Evolutionary conservation across 1,140 invertebrate species (phyloP).

Genomic region (Heliothis subflexa): DNA sequence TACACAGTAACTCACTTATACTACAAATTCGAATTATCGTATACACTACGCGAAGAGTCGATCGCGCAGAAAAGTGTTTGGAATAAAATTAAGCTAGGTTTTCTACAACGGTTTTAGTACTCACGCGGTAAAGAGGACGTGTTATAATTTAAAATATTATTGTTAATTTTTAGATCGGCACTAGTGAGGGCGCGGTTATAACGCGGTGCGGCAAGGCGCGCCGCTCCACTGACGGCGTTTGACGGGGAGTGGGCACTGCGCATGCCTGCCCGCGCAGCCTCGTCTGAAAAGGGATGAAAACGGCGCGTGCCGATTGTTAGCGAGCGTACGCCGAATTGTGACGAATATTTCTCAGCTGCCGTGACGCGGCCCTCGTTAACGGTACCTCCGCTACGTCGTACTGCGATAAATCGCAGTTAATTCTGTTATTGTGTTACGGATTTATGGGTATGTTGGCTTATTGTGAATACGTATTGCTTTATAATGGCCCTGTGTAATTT

Average conservation of each 20-base stretch:
- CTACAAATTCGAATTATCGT: slow-evolving; percentile 49
- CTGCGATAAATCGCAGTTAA: slow-evolving; percentile 77
- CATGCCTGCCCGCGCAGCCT: slow-evolving; percentile 76
- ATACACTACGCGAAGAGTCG: slow-evolving; percentile 47
- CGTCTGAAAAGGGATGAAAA: slow-evolving; percentile 65
- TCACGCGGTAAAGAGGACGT: slow-evolving; percentile 22
- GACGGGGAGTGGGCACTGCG: slow-evolving; percentile 68
- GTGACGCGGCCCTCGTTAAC: slow-evolving; percentile 70
- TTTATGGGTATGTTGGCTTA: slow-evolving; percentile 58
- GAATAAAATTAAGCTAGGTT: slow-evolving; percentile 22
- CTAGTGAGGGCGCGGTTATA: slow-evolving; percentile 60
- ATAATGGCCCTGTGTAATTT: slow-evolving; percentile 44
- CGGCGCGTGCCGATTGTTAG: slow-evolving; percentile 57
- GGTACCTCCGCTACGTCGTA: slow-evolving; percentile 66
- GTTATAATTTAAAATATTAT: slow-evolving; percentile 50
- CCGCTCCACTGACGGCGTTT: slow-evolving; percentile 72
- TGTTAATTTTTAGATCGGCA: slow-evolving; percentile 46
- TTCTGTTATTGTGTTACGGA: slow-evolving; percentile 72
- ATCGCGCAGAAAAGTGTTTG: slow-evolving; percentile 42
- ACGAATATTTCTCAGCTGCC: slow-evolving; percentile 63
- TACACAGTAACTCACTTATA: slow-evolving; percentile 53
- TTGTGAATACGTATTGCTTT: slow-evolving; percentile 48
- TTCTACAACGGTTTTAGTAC: slow-evolving; percentile 24
- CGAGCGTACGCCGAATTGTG: slow-evolving; percentile 64
- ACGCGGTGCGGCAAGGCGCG: slow-evolving; percentile 65